Evolutionary conservation across 2,888 invertebrate species (phyloP), one percentile per base, ranked within the genome.

Genomic region (Deilephila porcellus): DNA sequence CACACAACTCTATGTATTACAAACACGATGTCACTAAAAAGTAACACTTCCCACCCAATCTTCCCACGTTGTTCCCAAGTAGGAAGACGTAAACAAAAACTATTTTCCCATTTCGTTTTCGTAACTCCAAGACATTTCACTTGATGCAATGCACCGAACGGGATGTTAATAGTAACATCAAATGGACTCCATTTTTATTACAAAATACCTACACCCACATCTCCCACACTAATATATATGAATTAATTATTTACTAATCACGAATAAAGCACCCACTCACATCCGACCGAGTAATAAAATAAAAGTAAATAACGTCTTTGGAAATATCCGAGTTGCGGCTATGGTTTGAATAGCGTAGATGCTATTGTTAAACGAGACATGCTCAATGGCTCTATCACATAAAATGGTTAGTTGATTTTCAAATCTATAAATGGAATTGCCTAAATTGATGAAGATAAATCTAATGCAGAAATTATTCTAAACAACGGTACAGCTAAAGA

Each of bases 121-220:
- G 73, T 84, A 84, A 75, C 79, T 88, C 81, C 77, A 25, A 72
- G 80, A 73, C 79, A 81, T 81, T 83, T 86, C 85, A 88, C 85
- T 89, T 84, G 87, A 88, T 88, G 88, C 90, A 87, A 86, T 83
- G 81, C 83, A 76, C 77, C 76, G 76, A 84, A 82, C 87, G 84
- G 81, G 85, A 86, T 83, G 85, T 87, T 88, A 86, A 88, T 85
- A 86, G 85, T 86, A 86, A 84, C 84, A 87, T 85, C 87, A 84
- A 88, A 86, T 86, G 85, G 88, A 84, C 89, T 86, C 90, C 91
- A 87, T 87, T 90, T 90, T 91, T 91, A 91, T 92, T 91, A 89
- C 89, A 88, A 88, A 90, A 90, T 86, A 84, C 82, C 84, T 76
- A 86, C 90, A 81, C 92, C 91, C 85, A 92, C 91, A 82, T 74